Evolutionary conservation across 2,888 invertebrate species (phyloP).

Genomic region (Entomobrya proxima): DNA sequence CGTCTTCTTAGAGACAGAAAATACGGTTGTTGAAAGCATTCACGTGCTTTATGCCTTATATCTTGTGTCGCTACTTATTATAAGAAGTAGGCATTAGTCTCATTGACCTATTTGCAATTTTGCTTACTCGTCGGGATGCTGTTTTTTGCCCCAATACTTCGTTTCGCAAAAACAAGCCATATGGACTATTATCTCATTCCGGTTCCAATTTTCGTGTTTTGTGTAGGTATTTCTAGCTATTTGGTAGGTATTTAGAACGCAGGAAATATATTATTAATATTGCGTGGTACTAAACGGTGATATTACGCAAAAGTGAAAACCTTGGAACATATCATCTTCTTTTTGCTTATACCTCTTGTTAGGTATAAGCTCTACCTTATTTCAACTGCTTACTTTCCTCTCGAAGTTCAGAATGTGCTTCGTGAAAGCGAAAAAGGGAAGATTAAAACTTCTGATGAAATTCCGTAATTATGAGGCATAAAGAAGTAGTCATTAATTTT

Average conservation of each 20-base stretch:
- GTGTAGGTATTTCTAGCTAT: not conserved
- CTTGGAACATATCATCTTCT: no score
- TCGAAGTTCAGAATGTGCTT: not conserved
- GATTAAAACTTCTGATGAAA: conserved; percentile 44
- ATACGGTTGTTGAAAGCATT: not conserved
- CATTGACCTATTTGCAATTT: conserved; percentile 33
- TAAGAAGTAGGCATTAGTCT: not conserved
- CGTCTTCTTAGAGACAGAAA: not conserved
- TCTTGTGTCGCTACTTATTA: not conserved
- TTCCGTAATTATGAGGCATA: conserved; percentile 29
- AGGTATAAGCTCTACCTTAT: not conserved
- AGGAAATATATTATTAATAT: no score
- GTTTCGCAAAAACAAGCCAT: conserved; percentile 1
- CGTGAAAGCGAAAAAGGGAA: not conserved
- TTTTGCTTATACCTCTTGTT: no score
- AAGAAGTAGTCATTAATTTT: conserved; percentile 48
- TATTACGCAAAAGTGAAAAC: no score
- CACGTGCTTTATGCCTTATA: not conserved
- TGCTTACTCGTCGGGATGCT: not conserved
- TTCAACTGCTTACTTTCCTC: not conserved
- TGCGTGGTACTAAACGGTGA: no score
- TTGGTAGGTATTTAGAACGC: not conserved
- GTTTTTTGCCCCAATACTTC: not conserved
- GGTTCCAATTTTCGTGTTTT: not conserved
- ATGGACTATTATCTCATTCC: not conserved